These are phyloP conservation scores for Cynopterus brachyotis DNA, from an alignment of 2,113 vertebrate species.

Conservation along the genomic window DNA sequence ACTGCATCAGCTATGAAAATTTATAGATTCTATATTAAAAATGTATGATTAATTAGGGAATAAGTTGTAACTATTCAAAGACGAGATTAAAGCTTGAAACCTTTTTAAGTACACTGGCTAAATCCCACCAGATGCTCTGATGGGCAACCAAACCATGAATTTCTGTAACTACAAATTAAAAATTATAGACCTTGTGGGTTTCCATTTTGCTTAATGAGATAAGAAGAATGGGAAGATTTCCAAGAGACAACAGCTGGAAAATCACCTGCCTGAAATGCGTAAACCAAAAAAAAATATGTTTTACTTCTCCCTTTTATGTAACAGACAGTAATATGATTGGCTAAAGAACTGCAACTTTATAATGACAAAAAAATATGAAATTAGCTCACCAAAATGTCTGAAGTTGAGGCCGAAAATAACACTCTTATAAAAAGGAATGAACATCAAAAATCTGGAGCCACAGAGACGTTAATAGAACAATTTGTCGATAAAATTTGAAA, in stretches of 20 bases:
- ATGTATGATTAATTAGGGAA: background rate
- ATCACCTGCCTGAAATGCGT: background rate
- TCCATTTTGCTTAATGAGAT: background rate
- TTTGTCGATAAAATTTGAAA: constrained; percentile 13
- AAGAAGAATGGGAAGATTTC: background rate
- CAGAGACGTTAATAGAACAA: background rate
- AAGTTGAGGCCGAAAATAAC: background rate
- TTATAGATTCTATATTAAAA: background rate
- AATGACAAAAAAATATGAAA: constrained; percentile 2
- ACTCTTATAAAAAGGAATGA: background rate
- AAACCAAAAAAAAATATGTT: background rate
- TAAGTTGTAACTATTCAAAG: constrained; percentile 16
- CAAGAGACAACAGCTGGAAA: background rate
- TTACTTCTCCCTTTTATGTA: background rate
- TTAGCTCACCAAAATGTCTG: background rate
- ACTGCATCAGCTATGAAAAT: background rate
- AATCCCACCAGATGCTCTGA: background rate
- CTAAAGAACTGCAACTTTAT: background rate
- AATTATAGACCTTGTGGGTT: background rate
- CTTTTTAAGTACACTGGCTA: background rate
- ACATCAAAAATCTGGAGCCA: constrained; percentile 16
- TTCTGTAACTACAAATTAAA: constrained; percentile 9
- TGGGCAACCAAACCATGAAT: background rate
- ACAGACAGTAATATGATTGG: background rate
- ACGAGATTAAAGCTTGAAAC: background rate